Conservation (phyloP, 2,888 invertebrate genomes). For the Pristionchus maxplancki region DNA sequence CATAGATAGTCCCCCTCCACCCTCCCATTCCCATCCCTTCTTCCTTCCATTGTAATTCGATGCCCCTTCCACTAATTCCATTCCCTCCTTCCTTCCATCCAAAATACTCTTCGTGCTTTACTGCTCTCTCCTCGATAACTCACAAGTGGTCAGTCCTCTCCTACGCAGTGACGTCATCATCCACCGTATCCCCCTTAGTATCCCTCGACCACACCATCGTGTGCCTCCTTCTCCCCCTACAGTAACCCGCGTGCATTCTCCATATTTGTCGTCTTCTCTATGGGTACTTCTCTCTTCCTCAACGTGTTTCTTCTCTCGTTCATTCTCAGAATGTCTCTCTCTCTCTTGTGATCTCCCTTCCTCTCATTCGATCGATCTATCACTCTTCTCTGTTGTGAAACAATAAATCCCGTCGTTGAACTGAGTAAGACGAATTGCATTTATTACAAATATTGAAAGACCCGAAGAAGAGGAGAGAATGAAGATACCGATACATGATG, state of each 20-base stretch:
- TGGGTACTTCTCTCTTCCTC: background rate
- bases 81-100: constrained; percentile 16
- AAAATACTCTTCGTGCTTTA: constrained; percentile 28
- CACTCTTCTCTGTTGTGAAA: constrained; percentile 38
- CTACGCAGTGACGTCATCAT: background rate
- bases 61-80: constrained; percentile 23
- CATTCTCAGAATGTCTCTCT: constrained; percentile 37
- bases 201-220: constrained; percentile 2
- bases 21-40: constrained; percentile 9
- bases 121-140: constrained; percentile 18
- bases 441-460: background rate
- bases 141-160: constrained; percentile 24
- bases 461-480: background rate
- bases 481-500: constrained; percentile 23
- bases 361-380: background rate
- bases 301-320: background rate
- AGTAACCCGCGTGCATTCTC: background rate
- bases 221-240: constrained; percentile 28
- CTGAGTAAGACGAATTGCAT: background rate
- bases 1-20: constrained; percentile 4
- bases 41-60: constrained; percentile 29
- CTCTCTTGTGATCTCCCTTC: background rate
- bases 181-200: background rate
- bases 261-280: constrained; percentile 1
- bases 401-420: constrained; percentile 19